These are phyloP conservation scores for Brachystomella parvula DNA, from an alignment of 1,140 invertebrate genomes.

Conservation along the genomic window DNA sequence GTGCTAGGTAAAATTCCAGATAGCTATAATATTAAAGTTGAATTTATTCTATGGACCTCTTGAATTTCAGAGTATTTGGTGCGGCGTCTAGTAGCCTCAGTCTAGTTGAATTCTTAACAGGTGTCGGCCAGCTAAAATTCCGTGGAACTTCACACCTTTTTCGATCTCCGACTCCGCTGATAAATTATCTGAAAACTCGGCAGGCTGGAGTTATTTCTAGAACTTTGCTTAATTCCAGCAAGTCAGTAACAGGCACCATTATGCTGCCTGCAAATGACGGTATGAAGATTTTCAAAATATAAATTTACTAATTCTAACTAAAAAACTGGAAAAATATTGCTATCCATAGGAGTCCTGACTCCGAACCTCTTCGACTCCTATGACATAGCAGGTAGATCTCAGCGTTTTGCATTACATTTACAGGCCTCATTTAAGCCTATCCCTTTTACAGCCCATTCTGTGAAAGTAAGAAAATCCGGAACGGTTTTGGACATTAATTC, in stretches of 20 bases:
- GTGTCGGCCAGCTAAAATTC: slow-evolving; percentile 51
- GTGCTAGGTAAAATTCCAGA: slow-evolving; percentile 43
- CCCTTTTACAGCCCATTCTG: slow-evolving; percentile 50
- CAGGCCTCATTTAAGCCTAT: too few species aligned
- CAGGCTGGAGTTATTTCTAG: neutral
- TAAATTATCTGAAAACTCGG: slow-evolving; percentile 15
- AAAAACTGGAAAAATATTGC: neutral
- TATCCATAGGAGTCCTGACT: neutral
- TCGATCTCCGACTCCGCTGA: slow-evolving; percentile 38
- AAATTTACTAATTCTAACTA: neutral
- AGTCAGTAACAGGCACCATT: slow-evolving; percentile 7
- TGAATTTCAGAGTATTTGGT: neutral
- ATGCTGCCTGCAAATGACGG: slow-evolving; percentile 1
- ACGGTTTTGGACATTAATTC: slow-evolving; percentile 47
- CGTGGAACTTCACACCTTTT: slow-evolving; percentile 51
- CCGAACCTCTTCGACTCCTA: neutral
- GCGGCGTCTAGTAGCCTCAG: slow-evolving; percentile 40
- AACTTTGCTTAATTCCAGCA: too few species aligned
- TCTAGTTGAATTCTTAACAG: slow-evolving; percentile 47
- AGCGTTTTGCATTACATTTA: too few species aligned
- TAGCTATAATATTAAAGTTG: neutral
- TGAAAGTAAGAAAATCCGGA: slow-evolving; percentile 48
- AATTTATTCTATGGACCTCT: neutral
- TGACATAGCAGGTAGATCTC: too few species aligned
- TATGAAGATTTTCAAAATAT: slow-evolving; percentile 9